Percentiles rank a stretch among this genome's conserved stretches.
phyloP scores from a whole-genome alignment of 37 sponge, comb jelly and placozoan genomes.

The Beroe ovata region DNA sequence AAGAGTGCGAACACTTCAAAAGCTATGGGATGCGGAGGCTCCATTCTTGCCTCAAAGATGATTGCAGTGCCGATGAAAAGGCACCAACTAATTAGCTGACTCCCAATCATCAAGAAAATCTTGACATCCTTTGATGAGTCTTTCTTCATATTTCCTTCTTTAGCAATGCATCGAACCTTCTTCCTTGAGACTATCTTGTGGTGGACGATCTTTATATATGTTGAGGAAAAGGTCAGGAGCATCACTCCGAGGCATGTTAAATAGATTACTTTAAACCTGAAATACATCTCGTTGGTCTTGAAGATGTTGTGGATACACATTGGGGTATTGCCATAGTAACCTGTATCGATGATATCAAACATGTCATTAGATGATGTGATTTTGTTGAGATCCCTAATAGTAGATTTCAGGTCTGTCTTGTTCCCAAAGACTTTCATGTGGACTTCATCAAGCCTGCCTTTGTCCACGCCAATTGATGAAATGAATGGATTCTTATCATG shows the following conservation, averaged over 20 bases:
- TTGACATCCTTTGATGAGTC: background rate
- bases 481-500: background rate
- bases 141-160: background rate
- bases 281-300: background rate
- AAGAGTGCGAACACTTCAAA: constrained; percentile 4
- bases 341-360: background rate
- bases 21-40: background rate
- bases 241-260: background rate
- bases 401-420: background rate
- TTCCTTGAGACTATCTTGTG: background rate
- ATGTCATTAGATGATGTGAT: background rate
- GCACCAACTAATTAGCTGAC: background rate
- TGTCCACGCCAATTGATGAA: background rate
- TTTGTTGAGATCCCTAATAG: background rate
- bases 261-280: background rate
- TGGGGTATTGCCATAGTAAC: constrained; percentile 39
- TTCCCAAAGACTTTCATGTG: background rate
- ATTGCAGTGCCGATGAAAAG: background rate
- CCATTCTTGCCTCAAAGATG: background rate
- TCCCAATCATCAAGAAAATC: constrained; percentile 5
- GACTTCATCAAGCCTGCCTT: background rate
- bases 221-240: background rate
- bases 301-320: constrained; percentile 50
- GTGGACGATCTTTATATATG: background rate
- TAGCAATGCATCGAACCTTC: background rate